Conservation (phyloP, 2,888 invertebrate species). For the Archips xylosteana region DNA sequence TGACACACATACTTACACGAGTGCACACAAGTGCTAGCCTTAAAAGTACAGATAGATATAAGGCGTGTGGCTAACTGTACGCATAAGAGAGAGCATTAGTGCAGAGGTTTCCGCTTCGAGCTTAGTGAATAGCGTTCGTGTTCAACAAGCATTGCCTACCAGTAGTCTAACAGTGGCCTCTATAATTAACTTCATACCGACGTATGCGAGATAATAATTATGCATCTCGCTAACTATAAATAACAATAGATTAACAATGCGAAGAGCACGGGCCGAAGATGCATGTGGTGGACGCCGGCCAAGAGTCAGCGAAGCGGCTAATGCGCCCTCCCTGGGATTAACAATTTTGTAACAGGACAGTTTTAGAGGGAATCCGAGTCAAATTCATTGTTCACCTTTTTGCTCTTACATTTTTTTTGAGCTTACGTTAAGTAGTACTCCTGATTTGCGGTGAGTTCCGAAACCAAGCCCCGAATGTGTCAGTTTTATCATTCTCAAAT, state of each 20-base stretch:
- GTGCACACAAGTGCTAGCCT: conserved; percentile 9
- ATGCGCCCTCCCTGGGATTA: conserved; percentile 63
- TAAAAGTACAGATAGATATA: conserved; percentile 21
- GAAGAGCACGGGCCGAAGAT: conserved; percentile 60
- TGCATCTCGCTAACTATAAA: conserved; percentile 65
- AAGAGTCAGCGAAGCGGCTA: conserved; percentile 69
- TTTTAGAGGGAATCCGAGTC: conserved; percentile 59
- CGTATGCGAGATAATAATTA: conserved; percentile 49
- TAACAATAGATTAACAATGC: conserved; percentile 74
- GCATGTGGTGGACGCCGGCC: conserved; percentile 72
- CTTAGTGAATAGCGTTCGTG: conserved; percentile 56
- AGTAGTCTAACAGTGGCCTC: conserved; percentile 52
- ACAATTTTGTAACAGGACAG: conserved; percentile 68
- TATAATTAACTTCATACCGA: conserved; percentile 59
- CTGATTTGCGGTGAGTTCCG: neutral
- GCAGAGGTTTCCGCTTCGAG: conserved; percentile 53
- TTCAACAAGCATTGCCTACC: conserved; percentile 55
- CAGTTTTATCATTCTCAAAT: neutral
- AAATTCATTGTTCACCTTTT: conserved; percentile 48
- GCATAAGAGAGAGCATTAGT: conserved; percentile 36
- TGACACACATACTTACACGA: conserved; percentile 1
- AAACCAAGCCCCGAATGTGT: neutral
- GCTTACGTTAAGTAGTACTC: neutral
- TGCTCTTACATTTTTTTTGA: conserved; percentile 33
- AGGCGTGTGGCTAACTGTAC: conserved; percentile 20